Evolutionary conservation across 2,888 invertebrate genomes (phyloP).

Genomic region (Cosmorhoe ocellata): DNA sequence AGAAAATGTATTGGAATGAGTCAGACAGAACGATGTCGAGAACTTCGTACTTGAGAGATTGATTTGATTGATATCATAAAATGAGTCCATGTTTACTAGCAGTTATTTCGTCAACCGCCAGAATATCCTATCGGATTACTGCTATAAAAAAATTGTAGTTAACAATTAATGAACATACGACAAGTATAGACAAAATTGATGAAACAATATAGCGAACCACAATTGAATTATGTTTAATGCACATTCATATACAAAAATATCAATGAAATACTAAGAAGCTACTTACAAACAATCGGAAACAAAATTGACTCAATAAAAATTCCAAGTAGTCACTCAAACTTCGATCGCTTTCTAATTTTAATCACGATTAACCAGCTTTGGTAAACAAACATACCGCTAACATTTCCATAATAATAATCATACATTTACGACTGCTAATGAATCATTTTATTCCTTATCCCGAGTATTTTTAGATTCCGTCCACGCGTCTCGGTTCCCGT

Average conservation of each 20-base stretch:
- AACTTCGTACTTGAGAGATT: neutral
- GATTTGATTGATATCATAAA: constrained; percentile 2
- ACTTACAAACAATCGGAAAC: neutral
- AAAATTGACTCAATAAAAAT: constrained; percentile 12
- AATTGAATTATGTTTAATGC: no score
- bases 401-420: constrained; percentile 14
- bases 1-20: constrained; percentile 5
- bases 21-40: constrained; percentile 1
- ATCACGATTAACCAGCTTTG: constrained; percentile 15
- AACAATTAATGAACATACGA: no score
- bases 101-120: no score
- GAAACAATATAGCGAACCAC: no score
- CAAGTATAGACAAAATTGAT: no score
- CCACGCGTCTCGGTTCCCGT: constrained; percentile 26
- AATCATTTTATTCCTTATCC: neutral
- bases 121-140: no score
- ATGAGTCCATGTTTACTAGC: neutral
- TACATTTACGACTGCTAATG: constrained; percentile 19
- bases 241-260: no score
- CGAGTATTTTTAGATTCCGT: constrained; percentile 23
- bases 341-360: constrained; percentile 21
- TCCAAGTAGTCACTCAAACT: constrained; percentile 10
- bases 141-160: no score
- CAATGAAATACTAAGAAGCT: no score
- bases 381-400: constrained; percentile 19